Conservation (phyloP, 2,113 vertebrate species). For the Leptobrachium ailaonicum region DNA sequence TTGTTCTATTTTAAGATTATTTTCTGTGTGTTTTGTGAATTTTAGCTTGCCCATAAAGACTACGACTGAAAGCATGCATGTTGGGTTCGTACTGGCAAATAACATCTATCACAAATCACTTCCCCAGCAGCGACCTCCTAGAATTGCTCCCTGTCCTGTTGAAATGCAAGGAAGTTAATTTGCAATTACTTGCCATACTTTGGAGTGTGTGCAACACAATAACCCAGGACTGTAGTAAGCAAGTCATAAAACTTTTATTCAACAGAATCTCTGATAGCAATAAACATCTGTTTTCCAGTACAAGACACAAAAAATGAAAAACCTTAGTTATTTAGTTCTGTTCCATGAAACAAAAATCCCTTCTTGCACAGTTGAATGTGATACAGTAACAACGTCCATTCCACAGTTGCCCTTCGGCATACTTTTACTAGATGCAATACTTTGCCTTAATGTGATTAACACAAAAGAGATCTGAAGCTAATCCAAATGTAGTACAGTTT, state of each 20-base stretch:
- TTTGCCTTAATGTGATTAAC: constrained; percentile 48
- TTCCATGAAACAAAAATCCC: constrained; percentile 5
- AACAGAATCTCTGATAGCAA: neutral
- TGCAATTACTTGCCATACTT: neutral
- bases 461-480: constrained; percentile 34
- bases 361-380: constrained; percentile 26
- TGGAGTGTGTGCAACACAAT: neutral
- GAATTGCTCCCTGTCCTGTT: neutral
- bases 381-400: constrained; percentile 20
- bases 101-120: neutral
- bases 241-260: neutral
- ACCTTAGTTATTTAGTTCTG: constrained; percentile 6
- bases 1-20: too few species aligned
- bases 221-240: neutral
- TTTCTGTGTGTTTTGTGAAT: too few species aligned
- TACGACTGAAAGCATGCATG: neutral
- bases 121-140: neutral
- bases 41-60: too few species aligned
- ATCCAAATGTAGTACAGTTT: constrained; percentile 37
- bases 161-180: neutral
- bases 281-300: neutral
- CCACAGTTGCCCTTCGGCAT: constrained; percentile 27
- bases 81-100: neutral
- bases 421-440: constrained; percentile 41
- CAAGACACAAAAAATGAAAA: neutral